Conservation (phyloP, 2,888 invertebrate genomes). For the Campaea margaritaria region DNA sequence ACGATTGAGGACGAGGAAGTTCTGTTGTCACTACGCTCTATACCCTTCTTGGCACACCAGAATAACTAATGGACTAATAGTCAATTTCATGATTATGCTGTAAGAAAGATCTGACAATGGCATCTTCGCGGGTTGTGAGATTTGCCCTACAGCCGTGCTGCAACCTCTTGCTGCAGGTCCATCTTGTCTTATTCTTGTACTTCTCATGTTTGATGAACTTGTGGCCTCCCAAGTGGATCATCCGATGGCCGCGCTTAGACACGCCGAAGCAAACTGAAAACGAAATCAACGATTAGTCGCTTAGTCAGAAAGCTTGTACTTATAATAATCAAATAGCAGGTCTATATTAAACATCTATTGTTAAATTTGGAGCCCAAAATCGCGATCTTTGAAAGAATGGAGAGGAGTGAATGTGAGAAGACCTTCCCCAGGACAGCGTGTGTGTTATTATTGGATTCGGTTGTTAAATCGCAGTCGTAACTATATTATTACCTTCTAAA, state of each 20-base stretch:
- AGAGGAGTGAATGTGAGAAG: no score
- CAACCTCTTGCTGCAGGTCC: conserved; percentile 74
- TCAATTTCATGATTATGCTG: conserved; percentile 62
- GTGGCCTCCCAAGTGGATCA: conserved; percentile 66
- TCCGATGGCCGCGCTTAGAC: conserved; percentile 71
- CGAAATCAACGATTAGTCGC: conserved; percentile 5
- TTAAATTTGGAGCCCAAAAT: no score
- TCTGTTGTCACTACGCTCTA: no score
- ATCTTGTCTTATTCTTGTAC: conserved; percentile 71
- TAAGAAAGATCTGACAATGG: conserved; percentile 67
- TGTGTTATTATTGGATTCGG: neutral
- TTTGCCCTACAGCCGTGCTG: conserved; percentile 70
- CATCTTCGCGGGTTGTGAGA: conserved; percentile 60
- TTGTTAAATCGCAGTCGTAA: neutral
- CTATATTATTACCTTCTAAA: neutral
- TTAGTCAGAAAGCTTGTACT: neutral
- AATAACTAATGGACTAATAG: conserved; percentile 10
- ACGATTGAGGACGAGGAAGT: no score
- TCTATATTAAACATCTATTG: no score
- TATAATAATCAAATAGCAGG: no score
- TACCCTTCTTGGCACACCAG: neutral
- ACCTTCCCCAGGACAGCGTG: no score
- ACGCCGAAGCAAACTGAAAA: conserved; percentile 71
- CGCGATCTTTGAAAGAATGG: no score
- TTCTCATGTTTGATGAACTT: conserved; percentile 78